A percentile compares a stretch with the other conserved stretches of the same genome.
phyloP scores from a whole-genome alignment of 2,888 invertebrate genomes.

The Luperina nickerlii region DNA sequence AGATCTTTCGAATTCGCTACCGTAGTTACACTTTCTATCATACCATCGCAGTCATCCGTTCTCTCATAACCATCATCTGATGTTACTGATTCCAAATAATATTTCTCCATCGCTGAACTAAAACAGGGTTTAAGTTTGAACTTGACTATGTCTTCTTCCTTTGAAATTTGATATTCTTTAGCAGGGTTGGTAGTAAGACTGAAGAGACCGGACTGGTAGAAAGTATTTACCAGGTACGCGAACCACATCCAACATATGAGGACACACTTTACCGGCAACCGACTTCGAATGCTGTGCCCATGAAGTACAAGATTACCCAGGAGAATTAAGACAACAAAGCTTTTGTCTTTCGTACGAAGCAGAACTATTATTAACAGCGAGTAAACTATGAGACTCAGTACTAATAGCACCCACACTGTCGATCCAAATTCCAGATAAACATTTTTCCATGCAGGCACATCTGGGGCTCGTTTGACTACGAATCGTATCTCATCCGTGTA shows the following conservation, averaged over 20 bases:
- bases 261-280: slow-evolving; percentile 49
- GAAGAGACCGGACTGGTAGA: slow-evolving; percentile 67
- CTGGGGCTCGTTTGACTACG: slow-evolving; percentile 49
- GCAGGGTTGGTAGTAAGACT: slow-evolving; percentile 69
- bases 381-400: slow-evolving; percentile 51
- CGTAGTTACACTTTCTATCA: slow-evolving; percentile 70
- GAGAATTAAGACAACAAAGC: slow-evolving; percentile 41
- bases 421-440: slow-evolving; percentile 64
- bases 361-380: slow-evolving; percentile 48
- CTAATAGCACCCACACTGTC: slow-evolving; percentile 58
- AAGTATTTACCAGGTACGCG: slow-evolving; percentile 68
- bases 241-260: slow-evolving; percentile 78
- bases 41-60: slow-evolving; percentile 39
- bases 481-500: slow-evolving; percentile 59
- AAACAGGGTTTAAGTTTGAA: slow-evolving; percentile 53
- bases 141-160: slow-evolving; percentile 50
- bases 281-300: slow-evolving; percentile 45
- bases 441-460: slow-evolving; percentile 59
- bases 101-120: slow-evolving; percentile 54
- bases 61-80: slow-evolving; percentile 23
- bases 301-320: slow-evolving; percentile 46
- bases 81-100: slow-evolving; percentile 56
- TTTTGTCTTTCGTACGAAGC: slow-evolving; percentile 55
- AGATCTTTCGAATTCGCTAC: slow-evolving; percentile 68
- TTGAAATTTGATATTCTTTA: slow-evolving; percentile 60